Conservation (phyloP, 2,113 vertebrate genomes). For the Microtus oregoni region DNA sequence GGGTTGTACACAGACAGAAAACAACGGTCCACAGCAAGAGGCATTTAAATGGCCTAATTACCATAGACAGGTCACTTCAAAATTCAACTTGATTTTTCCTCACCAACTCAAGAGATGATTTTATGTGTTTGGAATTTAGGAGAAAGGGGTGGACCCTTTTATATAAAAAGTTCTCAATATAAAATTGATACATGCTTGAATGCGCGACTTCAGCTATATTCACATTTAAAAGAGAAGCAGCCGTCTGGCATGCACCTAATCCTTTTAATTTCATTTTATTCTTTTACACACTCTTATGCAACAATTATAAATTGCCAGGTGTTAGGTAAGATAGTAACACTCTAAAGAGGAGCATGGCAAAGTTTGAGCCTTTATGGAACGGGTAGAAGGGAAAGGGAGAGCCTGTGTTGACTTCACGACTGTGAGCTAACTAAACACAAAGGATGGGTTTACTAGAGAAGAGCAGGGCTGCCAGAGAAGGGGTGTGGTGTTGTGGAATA, state of each 20-base stretch:
- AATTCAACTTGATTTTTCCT: background rate
- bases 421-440: background rate
- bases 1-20: background rate
- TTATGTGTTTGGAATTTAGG: background rate
- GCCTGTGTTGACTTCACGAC: background rate
- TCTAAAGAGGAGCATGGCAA: background rate
- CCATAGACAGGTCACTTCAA: background rate
- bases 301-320: background rate
- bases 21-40: background rate
- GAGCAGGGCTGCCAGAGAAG: background rate
- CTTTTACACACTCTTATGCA: background rate
- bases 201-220: background rate
- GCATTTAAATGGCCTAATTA: background rate
- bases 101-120: background rate
- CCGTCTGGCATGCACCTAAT: background rate
- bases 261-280: conserved; percentile 32
- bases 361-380: background rate
- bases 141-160: background rate
- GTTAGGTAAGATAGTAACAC: background rate
- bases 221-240: conserved; percentile 24
- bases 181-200: background rate
- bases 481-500: background rate
- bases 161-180: background rate
- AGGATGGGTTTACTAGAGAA: background rate
- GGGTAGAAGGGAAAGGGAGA: background rate